Evolutionary conservation across 2,888 invertebrate genomes (phyloP).

Genomic region (Geophilus truncorum): DNA sequence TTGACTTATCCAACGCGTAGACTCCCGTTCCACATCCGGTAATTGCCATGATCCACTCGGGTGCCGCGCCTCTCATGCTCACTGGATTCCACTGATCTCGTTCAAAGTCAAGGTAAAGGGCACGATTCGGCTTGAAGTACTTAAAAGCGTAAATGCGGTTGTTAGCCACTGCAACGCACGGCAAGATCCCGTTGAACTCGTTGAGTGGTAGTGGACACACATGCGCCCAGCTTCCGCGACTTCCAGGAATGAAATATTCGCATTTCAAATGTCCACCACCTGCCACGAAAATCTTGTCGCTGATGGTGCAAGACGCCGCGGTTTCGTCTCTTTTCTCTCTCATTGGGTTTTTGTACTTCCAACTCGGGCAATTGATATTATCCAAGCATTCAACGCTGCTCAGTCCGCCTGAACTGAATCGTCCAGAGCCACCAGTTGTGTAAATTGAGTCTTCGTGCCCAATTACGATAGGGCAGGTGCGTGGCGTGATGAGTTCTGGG

Average conservation of each 20-base stretch:
- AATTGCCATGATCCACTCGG: neutral
- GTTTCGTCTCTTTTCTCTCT: neutral
- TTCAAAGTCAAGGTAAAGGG: neutral
- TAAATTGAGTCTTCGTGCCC: neutral
- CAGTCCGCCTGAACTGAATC: neutral
- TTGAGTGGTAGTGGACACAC: neutral
- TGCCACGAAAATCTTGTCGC: neutral
- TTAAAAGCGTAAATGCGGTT: neutral
- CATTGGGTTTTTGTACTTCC: slow-evolving; percentile 4
- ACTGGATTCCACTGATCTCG: neutral
- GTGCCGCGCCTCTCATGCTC: neutral
- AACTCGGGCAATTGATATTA: neutral
- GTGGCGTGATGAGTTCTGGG: neutral
- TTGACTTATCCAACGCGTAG: neutral
- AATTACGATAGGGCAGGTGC: neutral
- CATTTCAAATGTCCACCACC: slow-evolving; percentile 23
- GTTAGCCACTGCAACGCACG: neutral
- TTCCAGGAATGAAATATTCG: slow-evolving; percentile 9
- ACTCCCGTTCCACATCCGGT: neutral
- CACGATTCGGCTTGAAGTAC: neutral
- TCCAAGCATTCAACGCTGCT: slow-evolving; percentile 29
- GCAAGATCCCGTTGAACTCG: neutral
- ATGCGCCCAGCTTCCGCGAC: neutral
- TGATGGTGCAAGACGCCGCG: neutral
- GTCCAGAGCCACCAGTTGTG: neutral